phyloP scores from a whole-genome alignment of 2,888 invertebrate genomes.

The Xestia ashworthii region DNA sequence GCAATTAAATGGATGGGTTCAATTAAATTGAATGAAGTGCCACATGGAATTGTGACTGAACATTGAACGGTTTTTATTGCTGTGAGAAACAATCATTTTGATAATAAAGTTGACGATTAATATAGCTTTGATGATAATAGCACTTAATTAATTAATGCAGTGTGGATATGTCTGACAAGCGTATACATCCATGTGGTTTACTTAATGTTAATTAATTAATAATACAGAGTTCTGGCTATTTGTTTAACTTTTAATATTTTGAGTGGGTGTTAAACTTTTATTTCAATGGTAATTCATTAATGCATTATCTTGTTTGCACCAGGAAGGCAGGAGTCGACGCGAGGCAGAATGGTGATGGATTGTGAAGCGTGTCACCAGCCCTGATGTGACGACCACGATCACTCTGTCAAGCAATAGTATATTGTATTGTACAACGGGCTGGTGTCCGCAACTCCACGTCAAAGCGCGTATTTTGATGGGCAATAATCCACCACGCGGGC shows the following conservation, averaged over 20 bases:
- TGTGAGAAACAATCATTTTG: conserved; percentile 88
- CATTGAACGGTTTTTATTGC: conserved; percentile 82
- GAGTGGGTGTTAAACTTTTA: neutral
- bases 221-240: conserved; percentile 5
- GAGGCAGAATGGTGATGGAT: neutral
- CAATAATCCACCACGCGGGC: too few species aligned
- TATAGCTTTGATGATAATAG: conserved; percentile 78
- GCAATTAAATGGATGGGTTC: conserved; percentile 87
- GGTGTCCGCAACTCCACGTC: too few species aligned
- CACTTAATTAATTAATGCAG: conserved; percentile 71
- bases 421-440: too few species aligned
- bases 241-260: conserved; percentile 25
- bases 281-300: neutral
- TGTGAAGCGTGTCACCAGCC: neutral
- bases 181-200: conserved; percentile 34
- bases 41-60: conserved; percentile 82
- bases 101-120: conserved; percentile 84
- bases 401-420: neutral
- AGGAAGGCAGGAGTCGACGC: neutral
- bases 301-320: neutral
- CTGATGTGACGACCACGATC: neutral
- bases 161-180: conserved; percentile 55
- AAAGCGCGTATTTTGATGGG: too few species aligned
- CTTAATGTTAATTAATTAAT: conserved; percentile 45
- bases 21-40: conserved; percentile 87